phyloP scores from a whole-genome alignment of 2,113 vertebrate genomes.

The Psammodynastes pulverulentus region DNA sequence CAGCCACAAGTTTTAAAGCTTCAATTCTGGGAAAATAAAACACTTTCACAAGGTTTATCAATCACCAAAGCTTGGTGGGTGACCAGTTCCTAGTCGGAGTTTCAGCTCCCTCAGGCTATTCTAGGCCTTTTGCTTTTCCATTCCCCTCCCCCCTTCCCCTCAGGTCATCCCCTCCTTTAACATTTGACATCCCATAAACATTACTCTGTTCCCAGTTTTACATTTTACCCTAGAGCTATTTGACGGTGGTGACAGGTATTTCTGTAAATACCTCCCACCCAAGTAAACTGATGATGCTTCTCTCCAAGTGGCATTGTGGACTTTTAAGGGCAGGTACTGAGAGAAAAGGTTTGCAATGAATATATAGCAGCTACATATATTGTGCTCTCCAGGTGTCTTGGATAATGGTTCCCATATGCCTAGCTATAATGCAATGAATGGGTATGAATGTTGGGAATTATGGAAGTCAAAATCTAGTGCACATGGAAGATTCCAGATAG shows the following conservation, averaged over 20 bases:
- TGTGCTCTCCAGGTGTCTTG: not conserved
- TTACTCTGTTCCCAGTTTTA: not conserved
- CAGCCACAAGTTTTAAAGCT: not conserved
- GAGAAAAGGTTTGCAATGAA: not conserved
- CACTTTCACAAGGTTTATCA: not conserved
- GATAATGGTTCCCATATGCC: not conserved
- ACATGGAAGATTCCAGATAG: not conserved
- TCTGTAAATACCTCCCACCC: not conserved
- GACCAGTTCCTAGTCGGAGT: not conserved
- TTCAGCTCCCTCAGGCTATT: not conserved
- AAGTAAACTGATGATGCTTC: not conserved
- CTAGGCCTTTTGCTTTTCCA: not conserved
- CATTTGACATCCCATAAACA: not conserved
- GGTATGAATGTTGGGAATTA: not conserved
- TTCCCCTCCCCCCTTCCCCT: not conserved
- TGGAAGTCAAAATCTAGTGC: not conserved
- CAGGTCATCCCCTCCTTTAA: not conserved
- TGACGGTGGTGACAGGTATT: not conserved
- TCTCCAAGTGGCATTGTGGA: not conserved
- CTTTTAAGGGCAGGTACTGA: not conserved
- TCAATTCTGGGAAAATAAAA: not conserved
- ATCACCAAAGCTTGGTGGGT: not conserved
- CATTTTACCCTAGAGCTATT: not conserved
- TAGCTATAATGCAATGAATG: not conserved
- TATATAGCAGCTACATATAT: not conserved